Percentiles rank a stretch among this genome's conserved stretches.
phyloP scores from a whole-genome alignment of 2,113 vertebrate genomes.

The Vulpes ferrilata region DNA sequence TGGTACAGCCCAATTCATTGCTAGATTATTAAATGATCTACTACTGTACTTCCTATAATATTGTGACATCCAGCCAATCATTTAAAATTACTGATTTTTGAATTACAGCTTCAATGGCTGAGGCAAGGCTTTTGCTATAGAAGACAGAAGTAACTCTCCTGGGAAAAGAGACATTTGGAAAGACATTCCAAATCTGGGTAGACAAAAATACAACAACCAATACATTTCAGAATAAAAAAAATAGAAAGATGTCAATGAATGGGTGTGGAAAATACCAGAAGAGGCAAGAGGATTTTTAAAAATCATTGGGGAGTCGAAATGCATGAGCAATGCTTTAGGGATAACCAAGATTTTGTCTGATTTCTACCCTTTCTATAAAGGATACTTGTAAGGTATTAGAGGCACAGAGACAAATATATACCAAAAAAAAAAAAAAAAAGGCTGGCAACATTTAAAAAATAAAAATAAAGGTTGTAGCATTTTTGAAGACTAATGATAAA shows the following conservation, averaged over 20 bases:
- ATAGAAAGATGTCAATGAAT: not conserved
- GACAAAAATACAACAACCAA: not conserved
- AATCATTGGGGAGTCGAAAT: not conserved
- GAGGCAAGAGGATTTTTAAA: not conserved
- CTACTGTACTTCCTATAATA: not conserved
- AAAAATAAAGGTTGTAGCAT: not conserved
- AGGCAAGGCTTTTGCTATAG: not conserved
- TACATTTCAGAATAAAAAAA: conserved; percentile 12
- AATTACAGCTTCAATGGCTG: not conserved
- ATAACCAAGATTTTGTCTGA: not conserved
- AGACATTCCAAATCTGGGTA: not conserved
- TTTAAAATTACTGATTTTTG: not conserved
- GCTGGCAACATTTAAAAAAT: not conserved
- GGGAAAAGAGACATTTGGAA: not conserved
- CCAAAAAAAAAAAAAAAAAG: not conserved
- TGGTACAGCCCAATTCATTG: not conserved
- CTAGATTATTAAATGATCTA: not conserved
- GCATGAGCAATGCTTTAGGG: not conserved
- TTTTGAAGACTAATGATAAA: not conserved
- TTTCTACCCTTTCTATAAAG: not conserved
- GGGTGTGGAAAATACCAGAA: not conserved
- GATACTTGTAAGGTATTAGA: not conserved
- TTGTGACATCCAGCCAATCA: not conserved
- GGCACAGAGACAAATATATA: not conserved
- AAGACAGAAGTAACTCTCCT: not conserved